phyloP scores from a whole-genome alignment of 2,113 vertebrate genomes.

The Panurus biarmicus region DNA sequence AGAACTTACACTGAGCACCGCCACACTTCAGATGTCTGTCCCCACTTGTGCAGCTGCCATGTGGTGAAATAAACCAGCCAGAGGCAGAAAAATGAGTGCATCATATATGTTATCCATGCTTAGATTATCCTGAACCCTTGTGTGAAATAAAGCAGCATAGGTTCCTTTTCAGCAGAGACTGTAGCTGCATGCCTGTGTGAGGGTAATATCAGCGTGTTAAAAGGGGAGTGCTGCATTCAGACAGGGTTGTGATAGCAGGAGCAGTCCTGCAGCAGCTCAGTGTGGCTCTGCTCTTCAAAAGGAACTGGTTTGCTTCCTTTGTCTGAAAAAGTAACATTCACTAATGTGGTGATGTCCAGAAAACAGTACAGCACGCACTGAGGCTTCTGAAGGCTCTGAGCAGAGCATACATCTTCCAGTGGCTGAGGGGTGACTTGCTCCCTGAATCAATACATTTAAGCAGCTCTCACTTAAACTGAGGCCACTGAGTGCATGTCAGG shows the following conservation, averaged over 20 bases:
- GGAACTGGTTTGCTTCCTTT: background rate
- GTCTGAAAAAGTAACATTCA: background rate
- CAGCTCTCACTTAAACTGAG: background rate
- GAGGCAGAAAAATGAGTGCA: background rate
- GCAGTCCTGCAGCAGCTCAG: background rate
- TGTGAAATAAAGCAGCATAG: background rate
- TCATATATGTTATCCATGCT: background rate
- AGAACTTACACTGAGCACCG: background rate
- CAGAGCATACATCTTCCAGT: fast-evolving
- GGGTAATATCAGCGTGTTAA: background rate
- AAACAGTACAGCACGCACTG: background rate
- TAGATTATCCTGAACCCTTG: background rate
- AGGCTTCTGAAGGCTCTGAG: background rate
- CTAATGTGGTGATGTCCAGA: background rate
- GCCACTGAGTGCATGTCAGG: background rate
- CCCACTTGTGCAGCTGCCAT: background rate
- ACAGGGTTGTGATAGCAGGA: background rate
- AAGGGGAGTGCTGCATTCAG: background rate
- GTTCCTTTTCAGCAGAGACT: background rate
- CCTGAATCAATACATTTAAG: background rate
- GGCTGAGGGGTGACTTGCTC: background rate
- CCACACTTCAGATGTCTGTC: background rate
- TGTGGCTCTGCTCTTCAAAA: background rate
- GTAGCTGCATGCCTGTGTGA: background rate
- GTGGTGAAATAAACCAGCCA: background rate